phyloP scores from a whole-genome alignment of 2,888 invertebrate genomes.

The Drosophila histrio region DNA sequence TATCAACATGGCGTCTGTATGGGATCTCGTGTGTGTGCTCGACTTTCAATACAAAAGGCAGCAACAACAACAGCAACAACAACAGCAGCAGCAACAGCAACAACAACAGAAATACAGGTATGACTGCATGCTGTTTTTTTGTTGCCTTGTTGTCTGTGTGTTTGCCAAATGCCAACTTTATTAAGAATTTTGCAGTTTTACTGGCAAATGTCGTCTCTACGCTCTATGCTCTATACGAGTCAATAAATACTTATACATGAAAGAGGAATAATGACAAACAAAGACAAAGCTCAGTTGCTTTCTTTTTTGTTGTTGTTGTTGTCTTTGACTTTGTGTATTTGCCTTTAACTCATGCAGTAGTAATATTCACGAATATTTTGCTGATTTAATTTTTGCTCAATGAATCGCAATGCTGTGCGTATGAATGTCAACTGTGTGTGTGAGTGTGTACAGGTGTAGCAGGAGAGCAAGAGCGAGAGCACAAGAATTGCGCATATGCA shows the following conservation, averaged over 20 bases:
- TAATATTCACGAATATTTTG: slow-evolving; percentile 39
- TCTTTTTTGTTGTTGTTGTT: slow-evolving; percentile 10
- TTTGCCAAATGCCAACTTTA: slow-evolving; percentile 79
- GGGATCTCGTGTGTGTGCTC: too few relatives aligned
- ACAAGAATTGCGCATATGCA: slow-evolving; percentile 31
- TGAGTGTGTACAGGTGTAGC: slow-evolving; percentile 44
- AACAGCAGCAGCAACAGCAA: slow-evolving; percentile 8
- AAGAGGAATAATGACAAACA: slow-evolving; percentile 30
- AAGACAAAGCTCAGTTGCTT: slow-evolving; percentile 25
- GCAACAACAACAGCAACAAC: slow-evolving; percentile 29
- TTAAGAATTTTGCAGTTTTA: slow-evolving; percentile 67
- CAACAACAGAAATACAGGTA: slow-evolving; percentile 2
- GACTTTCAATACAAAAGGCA: slow-evolving; percentile 52
- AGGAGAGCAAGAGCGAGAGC: slow-evolving; percentile 10
- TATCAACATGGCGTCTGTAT: slow-evolving; percentile 19
- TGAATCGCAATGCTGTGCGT: slow-evolving; percentile 50
- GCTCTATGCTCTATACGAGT: slow-evolving; percentile 26
- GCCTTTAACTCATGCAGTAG: slow-evolving; percentile 30
- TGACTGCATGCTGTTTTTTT: slow-evolving; percentile 29
- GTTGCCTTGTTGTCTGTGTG: slow-evolving; percentile 20
- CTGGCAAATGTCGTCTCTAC: slow-evolving; percentile 15
- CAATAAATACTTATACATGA: slow-evolving; percentile 40
- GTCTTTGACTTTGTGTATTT: not conserved
- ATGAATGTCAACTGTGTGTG: not conserved
- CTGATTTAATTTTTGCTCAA: slow-evolving; percentile 61